Base-by-base conservation (phyloP, 2,888 invertebrate species). In the Camptogramma bilineatum region DNA sequence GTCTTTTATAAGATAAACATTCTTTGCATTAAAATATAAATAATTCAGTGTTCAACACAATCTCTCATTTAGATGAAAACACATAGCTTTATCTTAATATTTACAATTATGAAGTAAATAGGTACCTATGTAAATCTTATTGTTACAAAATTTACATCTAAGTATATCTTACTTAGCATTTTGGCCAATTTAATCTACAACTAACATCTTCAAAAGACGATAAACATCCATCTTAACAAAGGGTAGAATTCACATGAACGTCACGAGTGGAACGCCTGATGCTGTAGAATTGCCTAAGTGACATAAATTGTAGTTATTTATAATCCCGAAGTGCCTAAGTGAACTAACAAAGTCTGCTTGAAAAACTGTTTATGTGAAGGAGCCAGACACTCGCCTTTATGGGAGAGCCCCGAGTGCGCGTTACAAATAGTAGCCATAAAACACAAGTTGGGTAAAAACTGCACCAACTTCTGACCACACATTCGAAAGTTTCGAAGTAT, bases 1-100 rank as follows among this genome's bases (percentile, higher is more conserved):
- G 91, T 91, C 91, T 91, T 90, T 84, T 78, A 73, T 76, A 84
- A 86, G 83, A 64, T 69, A 69, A 69, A 63, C 68, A 57, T 52
- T 59, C 60, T 52, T 47, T 57, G 51, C 17, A 47, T 31, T 47
- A 47, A n/a, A 60, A 62, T 21, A 55, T n/a, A 16, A 28, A 51
- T 19, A 24, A 53, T 54, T 50, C 42, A 44, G 42, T 31, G 16
- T 53, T 44, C 42, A 61, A 58, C 42, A 54, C 31, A 51, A 58
- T 21, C 44, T 58, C 39, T 17, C 57, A 53, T 17, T 47, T 17
- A 55, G 47, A 52, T 34, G 59, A 21, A 44, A 56, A 56, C 17
- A 55, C 44, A 31, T 42, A 44, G 17, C 17, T 48, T 13, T 48
- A 44, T n/a, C 28, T 58, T 48, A 19, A 1, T 71, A 69, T 69